phyloP scores from a whole-genome alignment of 2,797 vertebrate genomes.

The Artibeus jamaicensis region DNA sequence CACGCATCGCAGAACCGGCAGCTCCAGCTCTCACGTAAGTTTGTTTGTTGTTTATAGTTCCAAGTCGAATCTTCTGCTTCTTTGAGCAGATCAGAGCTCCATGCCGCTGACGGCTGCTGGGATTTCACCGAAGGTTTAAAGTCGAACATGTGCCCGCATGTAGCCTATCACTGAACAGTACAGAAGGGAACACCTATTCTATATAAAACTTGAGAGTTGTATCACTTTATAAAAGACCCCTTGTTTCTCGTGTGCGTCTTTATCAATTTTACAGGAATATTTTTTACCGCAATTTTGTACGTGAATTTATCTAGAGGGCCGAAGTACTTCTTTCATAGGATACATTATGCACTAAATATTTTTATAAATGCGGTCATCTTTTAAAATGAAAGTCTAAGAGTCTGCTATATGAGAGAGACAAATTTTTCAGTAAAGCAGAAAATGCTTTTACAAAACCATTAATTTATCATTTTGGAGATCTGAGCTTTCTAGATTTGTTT shows the following conservation, averaged over 20 bases:
- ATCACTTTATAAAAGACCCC: neutral
- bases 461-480: neutral
- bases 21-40: neutral
- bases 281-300: neutral
- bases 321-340: neutral
- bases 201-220: neutral
- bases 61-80: neutral
- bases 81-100: neutral
- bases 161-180: neutral
- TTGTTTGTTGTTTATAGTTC: neutral
- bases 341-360: neutral
- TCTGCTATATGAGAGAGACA: neutral
- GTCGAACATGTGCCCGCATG: neutral
- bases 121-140: neutral
- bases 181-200: neutral
- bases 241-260: neutral
- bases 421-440: neutral
- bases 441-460: neutral
- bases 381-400: neutral
- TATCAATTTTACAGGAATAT: neutral
- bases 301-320: neutral
- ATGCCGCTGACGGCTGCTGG: neutral
- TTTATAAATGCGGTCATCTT: neutral
- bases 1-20: too few relatives aligned
- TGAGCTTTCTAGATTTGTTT: neutral